Base-by-base conservation (phyloP, 2,797 vertebrate genomes). In the Fratercula arctica region DNA sequence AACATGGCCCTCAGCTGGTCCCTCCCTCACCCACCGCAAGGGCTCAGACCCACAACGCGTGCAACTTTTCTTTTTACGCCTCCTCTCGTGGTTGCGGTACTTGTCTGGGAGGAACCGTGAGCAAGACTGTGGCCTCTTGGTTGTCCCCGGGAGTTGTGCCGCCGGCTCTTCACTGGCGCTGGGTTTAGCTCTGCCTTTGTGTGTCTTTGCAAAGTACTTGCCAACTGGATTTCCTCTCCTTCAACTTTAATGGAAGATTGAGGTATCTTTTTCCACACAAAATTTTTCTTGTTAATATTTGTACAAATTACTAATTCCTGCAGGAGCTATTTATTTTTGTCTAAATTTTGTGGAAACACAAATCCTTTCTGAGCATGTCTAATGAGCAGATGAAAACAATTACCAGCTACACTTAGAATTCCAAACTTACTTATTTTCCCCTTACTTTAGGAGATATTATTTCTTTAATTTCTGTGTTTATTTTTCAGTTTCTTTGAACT, bases 21-120 rank as follows among this genome's bases (percentile, higher is more conserved):
- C 28, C 45, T 83, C 37, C 33, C 1, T 46, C 57, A 13, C 37
- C 18, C 57, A 31, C 66, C 0, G 0, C 68, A 48, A 17, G 1
- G 3, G 4, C 35, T 70, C 10, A 0, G 35, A 23, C 68, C 29
- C 35, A 9, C 24, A 26, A 23, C 28, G 20, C 0, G 0, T 3
- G 8, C 48, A 68, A 16, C 25, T 50, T 39, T 10, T 11, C 3
- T 48, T 83, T 85, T 89, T 53, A 12, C 2, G 39, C 16, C n/a
- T 70, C n/a, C 24, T 45, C 41, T 37, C 64, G 31, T 48, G 70
- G 5, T 37, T 61, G 29, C 74, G 54, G n/a, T 51, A 3, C 68
- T 82, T 74, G 67, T 39, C n/a, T 45, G 59, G 16, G 86, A 63
- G 72, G 56, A 90, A 3, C 37, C 1, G 0, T 16, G 29, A 59